These are phyloP conservation scores for Oreochromis grahami DNA, from an alignment of 2,797 vertebrate species.

Conservation along the genomic window DNA sequence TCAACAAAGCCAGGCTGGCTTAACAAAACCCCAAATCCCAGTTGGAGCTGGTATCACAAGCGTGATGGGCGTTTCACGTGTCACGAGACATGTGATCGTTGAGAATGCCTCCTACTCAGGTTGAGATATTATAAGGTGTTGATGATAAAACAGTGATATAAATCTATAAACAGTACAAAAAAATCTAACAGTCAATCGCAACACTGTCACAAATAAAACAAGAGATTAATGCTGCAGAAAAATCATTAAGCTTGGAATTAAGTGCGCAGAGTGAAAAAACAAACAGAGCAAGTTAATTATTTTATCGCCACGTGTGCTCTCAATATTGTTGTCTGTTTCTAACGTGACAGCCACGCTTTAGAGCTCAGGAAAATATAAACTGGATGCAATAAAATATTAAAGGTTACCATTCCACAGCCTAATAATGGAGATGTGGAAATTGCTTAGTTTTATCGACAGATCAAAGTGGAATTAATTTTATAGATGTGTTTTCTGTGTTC, in stretches of 20 bases:
- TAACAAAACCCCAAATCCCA: neutral
- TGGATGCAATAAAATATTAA: neutral
- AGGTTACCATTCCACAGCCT: neutral
- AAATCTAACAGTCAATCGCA: neutral
- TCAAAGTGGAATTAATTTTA: neutral
- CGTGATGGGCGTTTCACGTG: neutral
- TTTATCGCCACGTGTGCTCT: neutral
- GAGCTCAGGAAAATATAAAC: neutral
- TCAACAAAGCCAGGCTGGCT: neutral
- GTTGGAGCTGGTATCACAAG: neutral
- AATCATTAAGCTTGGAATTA: neutral
- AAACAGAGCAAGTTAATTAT: neutral
- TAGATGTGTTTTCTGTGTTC: neutral
- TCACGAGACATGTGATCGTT: neutral
- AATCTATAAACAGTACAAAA: neutral
- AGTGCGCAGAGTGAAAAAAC: neutral
- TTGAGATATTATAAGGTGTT: neutral
- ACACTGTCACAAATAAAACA: neutral
- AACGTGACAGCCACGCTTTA: neutral
- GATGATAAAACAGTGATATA: neutral
- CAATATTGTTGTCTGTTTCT: neutral
- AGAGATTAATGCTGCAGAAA: neutral
- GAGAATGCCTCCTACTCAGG: neutral
- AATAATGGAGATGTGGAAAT: neutral
- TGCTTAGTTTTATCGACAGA: neutral